Evolutionary conservation across 2,888 invertebrate species (phyloP).

Genomic region (Pomacea canaliculata): DNA sequence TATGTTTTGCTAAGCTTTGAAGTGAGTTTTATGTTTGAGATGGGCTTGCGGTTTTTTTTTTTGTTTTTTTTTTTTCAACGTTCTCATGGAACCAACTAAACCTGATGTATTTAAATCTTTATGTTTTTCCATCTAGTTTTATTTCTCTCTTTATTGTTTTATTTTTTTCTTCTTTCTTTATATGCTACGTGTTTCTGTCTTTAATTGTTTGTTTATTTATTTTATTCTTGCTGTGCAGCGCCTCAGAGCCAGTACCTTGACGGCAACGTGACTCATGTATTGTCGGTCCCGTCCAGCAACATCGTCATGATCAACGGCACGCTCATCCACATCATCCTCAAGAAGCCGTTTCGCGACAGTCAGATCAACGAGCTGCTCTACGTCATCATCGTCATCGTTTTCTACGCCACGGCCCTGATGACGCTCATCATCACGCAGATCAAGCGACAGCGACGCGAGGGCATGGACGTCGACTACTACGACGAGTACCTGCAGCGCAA

Average conservation of each 20-base stretch:
- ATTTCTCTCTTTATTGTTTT: no score
- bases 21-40: no score
- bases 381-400: slow-evolving; percentile 63
- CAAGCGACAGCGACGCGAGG: slow-evolving; percentile 50
- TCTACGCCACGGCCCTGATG: slow-evolving; percentile 63
- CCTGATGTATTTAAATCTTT: no score
- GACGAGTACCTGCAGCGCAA: slow-evolving; percentile 61
- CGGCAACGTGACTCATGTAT: background rate
- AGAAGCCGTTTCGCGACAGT: slow-evolving; percentile 52
- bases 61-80: no score
- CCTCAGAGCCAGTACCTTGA: slow-evolving; percentile 3
- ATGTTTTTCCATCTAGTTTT: no score
- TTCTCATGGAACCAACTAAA: no score
- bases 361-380: slow-evolving; percentile 61
- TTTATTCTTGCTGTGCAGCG: no score
- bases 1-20: no score
- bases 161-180: no score
- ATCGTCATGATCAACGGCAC: slow-evolving; percentile 37
- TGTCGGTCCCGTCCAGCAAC: slow-evolving; percentile 10
- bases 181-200: no score
- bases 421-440: slow-evolving; percentile 61
- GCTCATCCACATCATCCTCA: slow-evolving; percentile 33
- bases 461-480: slow-evolving; percentile 60
- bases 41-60: no score
- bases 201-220: no score